Evolutionary conservation across 2,888 invertebrate genomes (phyloP).

Genomic region (Anticlea derivata): DNA sequence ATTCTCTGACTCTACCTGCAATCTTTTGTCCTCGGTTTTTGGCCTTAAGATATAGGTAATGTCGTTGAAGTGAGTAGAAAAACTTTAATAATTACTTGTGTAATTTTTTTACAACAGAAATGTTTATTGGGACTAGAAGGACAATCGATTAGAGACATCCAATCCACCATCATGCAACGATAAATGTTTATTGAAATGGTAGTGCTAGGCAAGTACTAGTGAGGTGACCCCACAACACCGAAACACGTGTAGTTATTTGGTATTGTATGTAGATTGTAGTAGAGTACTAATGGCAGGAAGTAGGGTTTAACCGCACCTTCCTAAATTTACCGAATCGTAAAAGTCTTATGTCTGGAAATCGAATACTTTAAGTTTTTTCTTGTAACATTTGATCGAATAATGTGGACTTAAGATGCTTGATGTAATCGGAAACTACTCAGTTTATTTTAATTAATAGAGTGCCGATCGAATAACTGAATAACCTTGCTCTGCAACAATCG

Average conservation of each 20-base stretch:
- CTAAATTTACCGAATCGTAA: no score
- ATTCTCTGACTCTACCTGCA: constrained; percentile 16
- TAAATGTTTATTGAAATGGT: constrained; percentile 2
- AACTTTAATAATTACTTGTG: not conserved
- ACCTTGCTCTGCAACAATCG: constrained; percentile 26
- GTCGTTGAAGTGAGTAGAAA: not conserved
- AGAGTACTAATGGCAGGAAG: constrained; percentile 10
- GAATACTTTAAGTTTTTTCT: no score
- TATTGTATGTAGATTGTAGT: no score
- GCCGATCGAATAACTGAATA: constrained; percentile 21
- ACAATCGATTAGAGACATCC: not conserved
- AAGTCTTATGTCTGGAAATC: no score
- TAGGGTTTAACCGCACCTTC: not conserved
- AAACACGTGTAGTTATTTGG: constrained; percentile 15
- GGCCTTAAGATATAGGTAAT: not conserved
- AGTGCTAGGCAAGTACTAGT: constrained; percentile 1
- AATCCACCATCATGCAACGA: not conserved
- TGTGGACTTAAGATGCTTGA: constrained; percentile 2
- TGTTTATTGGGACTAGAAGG: not conserved
- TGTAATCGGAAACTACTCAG: constrained; percentile 16
- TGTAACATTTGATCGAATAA: no score
- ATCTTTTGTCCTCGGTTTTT: constrained; percentile 9
- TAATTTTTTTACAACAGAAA: not conserved
- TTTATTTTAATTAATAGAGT: constrained; percentile 25
- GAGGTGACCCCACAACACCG: not conserved